phyloP scores from a whole-genome alignment of 2,113 vertebrate species.

The Neopipo cinnamomea region DNA sequence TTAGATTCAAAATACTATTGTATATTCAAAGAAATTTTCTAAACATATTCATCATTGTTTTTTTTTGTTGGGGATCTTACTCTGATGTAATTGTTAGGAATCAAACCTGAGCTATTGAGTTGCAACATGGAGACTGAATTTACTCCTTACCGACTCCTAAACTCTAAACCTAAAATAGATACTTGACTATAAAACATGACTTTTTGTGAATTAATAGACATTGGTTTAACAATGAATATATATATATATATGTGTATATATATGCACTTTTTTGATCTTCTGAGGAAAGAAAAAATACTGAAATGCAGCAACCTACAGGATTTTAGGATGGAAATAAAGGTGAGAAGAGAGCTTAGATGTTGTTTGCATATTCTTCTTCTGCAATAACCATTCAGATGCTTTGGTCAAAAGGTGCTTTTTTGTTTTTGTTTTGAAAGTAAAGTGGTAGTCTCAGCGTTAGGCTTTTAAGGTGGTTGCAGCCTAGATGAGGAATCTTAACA shows the following conservation, averaged over 20 bases:
- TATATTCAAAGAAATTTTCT: not conserved
- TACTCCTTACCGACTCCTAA: not conserved
- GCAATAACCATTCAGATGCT: not conserved
- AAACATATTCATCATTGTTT: accelerated
- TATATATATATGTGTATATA: not conserved
- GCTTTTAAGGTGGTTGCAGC: not conserved
- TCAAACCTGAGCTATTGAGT: not conserved
- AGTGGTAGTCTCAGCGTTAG: not conserved
- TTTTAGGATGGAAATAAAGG: not conserved
- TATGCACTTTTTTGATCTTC: not conserved
- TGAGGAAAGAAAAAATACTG: not conserved
- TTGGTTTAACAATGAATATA: not conserved
- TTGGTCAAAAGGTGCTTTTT: not conserved
- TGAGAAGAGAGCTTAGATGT: not conserved
- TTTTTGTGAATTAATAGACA: not conserved
- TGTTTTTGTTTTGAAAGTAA: not conserved
- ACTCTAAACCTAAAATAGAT: not conserved
- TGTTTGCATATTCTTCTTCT: not conserved
- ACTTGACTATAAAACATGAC: not conserved
- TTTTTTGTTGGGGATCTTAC: not conserved
- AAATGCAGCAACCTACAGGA: not conserved
- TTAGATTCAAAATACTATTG: not conserved
- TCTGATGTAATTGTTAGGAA: not conserved
- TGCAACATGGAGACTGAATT: not conserved
- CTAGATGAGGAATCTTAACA: not conserved